Base-by-base conservation (phyloP, 2,797 vertebrate genomes). In the Pterois miles region DNA sequence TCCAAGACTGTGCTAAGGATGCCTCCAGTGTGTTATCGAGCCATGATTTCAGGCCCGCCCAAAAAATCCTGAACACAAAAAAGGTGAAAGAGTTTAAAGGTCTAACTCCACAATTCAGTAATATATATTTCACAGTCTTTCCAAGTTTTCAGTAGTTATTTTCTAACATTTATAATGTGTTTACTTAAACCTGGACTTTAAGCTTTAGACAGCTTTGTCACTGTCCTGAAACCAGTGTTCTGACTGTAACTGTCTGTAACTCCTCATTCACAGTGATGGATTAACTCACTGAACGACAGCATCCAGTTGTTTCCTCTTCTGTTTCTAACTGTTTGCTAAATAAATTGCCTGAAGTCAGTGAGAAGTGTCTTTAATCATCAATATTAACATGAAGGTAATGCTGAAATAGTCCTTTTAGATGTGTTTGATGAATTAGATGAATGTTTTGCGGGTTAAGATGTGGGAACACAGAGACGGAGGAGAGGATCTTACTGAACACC, bases 401-500 rank as follows among this genome's bases (percentile, higher is more conserved):
- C 2, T 34, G 7, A 58, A 58, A 11, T 7, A 14, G 16, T 34
- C 12, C 16, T 29, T 38, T 3, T 8, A 8, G 8, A n/a, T 4
- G 6, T 2, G 3, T n/a, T n/a, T n/a, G n/a, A n/a, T n/a, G n/a
- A n/a, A n/a, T n/a, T n/a, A n/a, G n/a, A n/a, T 12, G 8, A 34
- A 4, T 38, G 22, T 14, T 27, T 46, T 7, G 23, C 33, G 23
- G 16, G 18, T 34, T 7, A 2, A 46, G 20, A 12, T 20, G 31
- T 5, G 33, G 14, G 27, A 43, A 1, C 50, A 38, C 58, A 65
- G 57, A 75, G 65, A 78, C 4, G 36, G 54, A 58, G 58, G 82
- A 59, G 78, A 86, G 76, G 78, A 80, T 74, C 97, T 98, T 96
- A 99, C 98, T 98, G 98, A 93, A 96, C 96, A 84, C 98, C 97